Percentiles rank a stretch among this genome's conserved stretches.
Conservation (phyloP, 1,140 invertebrate species). For the Rhyacophila brunnea region DNA sequence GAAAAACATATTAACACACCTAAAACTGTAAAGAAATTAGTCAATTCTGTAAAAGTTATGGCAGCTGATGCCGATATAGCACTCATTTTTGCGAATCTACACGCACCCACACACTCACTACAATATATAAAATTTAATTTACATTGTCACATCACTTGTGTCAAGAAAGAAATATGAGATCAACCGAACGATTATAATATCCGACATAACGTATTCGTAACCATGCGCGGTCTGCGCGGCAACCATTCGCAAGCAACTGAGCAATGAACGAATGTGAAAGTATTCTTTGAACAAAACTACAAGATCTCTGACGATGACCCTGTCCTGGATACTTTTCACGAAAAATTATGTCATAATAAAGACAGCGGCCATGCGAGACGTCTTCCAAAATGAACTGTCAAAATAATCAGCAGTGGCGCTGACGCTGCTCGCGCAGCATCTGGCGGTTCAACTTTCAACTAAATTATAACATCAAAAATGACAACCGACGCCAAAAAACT, state of each 20-base stretch:
- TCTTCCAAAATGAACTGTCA: constrained; percentile 13
- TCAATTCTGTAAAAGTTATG: constrained; percentile 59
- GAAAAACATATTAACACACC: constrained; percentile 51
- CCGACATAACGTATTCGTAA: not conserved
- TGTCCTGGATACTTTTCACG: constrained; percentile 27
- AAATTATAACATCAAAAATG: not conserved
- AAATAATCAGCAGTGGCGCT: constrained; percentile 10
- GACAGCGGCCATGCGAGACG: constrained; percentile 13
- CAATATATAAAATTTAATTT: not conserved
- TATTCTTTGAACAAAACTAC: constrained; percentile 9
- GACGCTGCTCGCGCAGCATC: constrained; percentile 1
- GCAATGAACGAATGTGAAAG: constrained; percentile 27
- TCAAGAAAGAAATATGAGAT: not conserved
- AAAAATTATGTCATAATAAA: constrained; percentile 22
- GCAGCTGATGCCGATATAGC: constrained; percentile 11
- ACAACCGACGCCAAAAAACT: too few species aligned
- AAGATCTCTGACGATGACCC: constrained; percentile 20
- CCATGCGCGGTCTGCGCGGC: constrained; percentile 7
- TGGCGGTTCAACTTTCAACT: not conserved
- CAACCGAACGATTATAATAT: constrained; percentile 1
- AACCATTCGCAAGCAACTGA: constrained; percentile 4
- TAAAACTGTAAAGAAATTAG: constrained; percentile 60
- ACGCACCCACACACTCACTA: not conserved
- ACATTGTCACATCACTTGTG: constrained; percentile 12
- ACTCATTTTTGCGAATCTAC: constrained; percentile 15